Base-by-base conservation (phyloP, 92 coral and sea anemone species). In the Porites evermanni region DNA sequence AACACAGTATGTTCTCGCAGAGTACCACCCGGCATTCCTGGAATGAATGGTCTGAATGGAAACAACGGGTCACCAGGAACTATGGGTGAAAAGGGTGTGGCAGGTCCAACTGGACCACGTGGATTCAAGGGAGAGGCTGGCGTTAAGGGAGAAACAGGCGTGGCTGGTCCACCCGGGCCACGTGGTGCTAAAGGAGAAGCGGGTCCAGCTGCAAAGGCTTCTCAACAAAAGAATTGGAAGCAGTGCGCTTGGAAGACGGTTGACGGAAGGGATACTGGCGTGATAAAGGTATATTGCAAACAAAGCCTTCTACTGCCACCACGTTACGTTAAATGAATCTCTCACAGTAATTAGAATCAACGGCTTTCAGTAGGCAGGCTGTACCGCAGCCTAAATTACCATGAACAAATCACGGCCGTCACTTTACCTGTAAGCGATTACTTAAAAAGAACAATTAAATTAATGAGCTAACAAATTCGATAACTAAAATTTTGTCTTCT, bases 71-170 rank as follows among this genome's bases (percentile, higher is more conserved):
- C 16, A 12, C 61, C 61, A 10, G 61, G 61, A 2, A 38, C 47
- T 38, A 38, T 38, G 7, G 47, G 7, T 38, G 47, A 38, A 38
- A 38, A 38, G 47, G 47, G 47, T n/a, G 59, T 66, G 10, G 80
- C 79, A 20, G 91, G 91, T 14, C 53, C 67, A 64, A 81, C 74
- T 64, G 91, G 87, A 24, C 1, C 54, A 59, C 87, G 87, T 61
- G 91, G 91, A 2, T 83, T 82, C 52, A 79, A 87, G 74, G 91
- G 91, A 12, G 87, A 83, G 50, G 87, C 81, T 75, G 91, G 81
- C 18, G 59, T 67, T 52, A 70, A 72, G 77, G 83, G 71, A 14
- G 44, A 78, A 53, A 60, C 75, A 53, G 88, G 88, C 21, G 24
- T 64, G 61, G 13, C 61, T 11, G 61, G 91, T 24, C 73, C 63